Evolutionary conservation across 2,888 invertebrate genomes (phyloP), one percentile per base, ranked within the genome.

Genomic region (Andrena camellia): DNA sequence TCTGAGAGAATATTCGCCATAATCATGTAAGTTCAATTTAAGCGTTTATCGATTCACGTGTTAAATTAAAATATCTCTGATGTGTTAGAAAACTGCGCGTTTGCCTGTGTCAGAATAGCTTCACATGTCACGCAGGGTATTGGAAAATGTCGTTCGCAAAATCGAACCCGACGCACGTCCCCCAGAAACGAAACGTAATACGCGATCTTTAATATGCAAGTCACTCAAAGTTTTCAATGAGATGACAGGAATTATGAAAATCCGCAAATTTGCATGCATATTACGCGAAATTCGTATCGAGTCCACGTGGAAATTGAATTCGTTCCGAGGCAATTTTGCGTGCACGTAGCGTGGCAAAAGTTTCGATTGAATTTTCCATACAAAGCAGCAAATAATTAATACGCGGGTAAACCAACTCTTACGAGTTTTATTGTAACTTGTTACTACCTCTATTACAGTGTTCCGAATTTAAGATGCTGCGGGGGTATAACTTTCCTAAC

Each of bases 201-300:
- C 0, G 26, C 23, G 13, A 71, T 71, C 63, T 71, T 76, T 63
- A 63, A 57, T 71, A 64, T 57, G 71, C 71, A 57, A 17, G 72
- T 64, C 57, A 33, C n/a, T 50, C 48, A n/a, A 31, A 68, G n/a
- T 35, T 5, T 31, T 23, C 50, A 42, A 60, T 50, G 33, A 50
- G 50, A 75, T 69, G 33, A 57, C 68, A 23, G 10, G 10, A 52
- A 68, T 75, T 60, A 52, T 33, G 60, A 52, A 52, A 35, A 68
- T 0, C 20, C 20, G 29, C 20, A 54, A 17, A 50, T 33, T 23
- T 42, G 31, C 31, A 68, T 10, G 48, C 29, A 33, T 26, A 23
- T 59, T 59, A 50, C 57, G 26, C 33, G 48, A 68, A 68, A 74
- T 59, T 60, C 23, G 7, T 57, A 57, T 26, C 54, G 31, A 42